phyloP scores from a whole-genome alignment of 2,113 vertebrate genomes.

The Abramis brama region DNA sequence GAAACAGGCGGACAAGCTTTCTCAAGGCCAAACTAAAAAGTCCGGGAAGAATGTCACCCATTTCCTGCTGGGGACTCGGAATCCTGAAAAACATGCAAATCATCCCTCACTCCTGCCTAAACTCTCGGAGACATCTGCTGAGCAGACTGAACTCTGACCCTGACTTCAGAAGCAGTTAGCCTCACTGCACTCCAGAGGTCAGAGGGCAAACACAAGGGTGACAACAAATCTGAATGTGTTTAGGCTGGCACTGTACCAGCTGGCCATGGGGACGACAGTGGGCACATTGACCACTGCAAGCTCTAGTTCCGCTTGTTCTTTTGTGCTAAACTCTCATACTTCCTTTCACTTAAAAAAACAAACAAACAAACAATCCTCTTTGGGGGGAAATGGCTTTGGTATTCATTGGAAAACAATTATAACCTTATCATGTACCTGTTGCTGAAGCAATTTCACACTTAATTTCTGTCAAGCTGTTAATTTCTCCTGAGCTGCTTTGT shows the following conservation, averaged over 20 bases:
- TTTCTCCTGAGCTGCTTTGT: slow-evolving; percentile 51
- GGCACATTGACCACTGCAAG: slow-evolving; percentile 19
- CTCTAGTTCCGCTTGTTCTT: background rate
- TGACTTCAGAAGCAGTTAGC: slow-evolving; percentile 39
- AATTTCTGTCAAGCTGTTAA: slow-evolving; percentile 56
- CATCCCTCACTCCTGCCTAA: slow-evolving; percentile 17
- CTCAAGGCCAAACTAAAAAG: slow-evolving; percentile 23
- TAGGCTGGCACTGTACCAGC: slow-evolving; percentile 37
- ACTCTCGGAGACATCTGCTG: slow-evolving; percentile 38
- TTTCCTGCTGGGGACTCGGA: background rate
- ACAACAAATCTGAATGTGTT: slow-evolving; percentile 35
- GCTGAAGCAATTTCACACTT: slow-evolving; percentile 56
- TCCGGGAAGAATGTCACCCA: background rate
- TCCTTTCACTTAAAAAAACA: background rate
- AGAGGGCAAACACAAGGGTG: slow-evolving; percentile 38
- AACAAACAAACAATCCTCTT: background rate
- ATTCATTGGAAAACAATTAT: slow-evolving; percentile 46
- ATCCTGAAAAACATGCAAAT: slow-evolving; percentile 25
- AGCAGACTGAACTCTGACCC: slow-evolving; percentile 27
- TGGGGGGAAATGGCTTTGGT: background rate
- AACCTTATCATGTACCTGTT: slow-evolving; percentile 49
- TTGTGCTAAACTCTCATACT: slow-evolving; percentile 3
- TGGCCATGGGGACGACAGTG: slow-evolving; percentile 31
- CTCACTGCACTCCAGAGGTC: slow-evolving; percentile 52
- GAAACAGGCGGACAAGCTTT: background rate